Conservation (phyloP, 2,888 invertebrate species). For the Tetranychus piercei region DNA sequence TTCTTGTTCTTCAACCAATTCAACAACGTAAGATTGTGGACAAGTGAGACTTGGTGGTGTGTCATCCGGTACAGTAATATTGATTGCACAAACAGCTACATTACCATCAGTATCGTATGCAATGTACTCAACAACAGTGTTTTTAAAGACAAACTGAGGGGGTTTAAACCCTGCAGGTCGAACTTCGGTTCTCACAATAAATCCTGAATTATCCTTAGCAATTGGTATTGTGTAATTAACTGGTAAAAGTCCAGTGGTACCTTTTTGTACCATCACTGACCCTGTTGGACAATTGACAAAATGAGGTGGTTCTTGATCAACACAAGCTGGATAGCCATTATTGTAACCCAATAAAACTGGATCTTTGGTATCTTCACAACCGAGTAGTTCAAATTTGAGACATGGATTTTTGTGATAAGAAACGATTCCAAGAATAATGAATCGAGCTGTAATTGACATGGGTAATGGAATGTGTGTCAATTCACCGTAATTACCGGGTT, state of each 20-base stretch:
- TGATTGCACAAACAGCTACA: conserved; percentile 87
- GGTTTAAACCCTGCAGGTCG: conserved; percentile 77
- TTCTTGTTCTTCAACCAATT: conserved; percentile 69
- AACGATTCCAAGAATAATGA: conserved; percentile 81
- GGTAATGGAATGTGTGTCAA: conserved; percentile 85
- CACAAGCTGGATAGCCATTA: conserved; percentile 79
- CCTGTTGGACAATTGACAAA: conserved; percentile 91
- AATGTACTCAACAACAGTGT: conserved; percentile 78
- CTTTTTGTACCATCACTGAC: conserved; percentile 69
- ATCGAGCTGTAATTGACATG: conserved; percentile 77
- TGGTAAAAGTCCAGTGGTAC: conserved; percentile 59
- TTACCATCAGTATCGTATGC: conserved; percentile 95
- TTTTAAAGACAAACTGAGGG: conserved; percentile 67
- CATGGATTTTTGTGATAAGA: conserved; percentile 94
- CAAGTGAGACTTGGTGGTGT: conserved; percentile 75
- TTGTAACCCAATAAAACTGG: conserved; percentile 70
- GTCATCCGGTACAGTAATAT: conserved; percentile 80
- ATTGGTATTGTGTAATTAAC: conserved; percentile 83
- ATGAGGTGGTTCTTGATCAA: conserved; percentile 84
- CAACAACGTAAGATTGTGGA: conserved; percentile 81
- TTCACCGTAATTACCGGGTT: conserved; percentile 91
- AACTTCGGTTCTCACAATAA: conserved; percentile 75
- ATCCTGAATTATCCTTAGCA: conserved; percentile 85
- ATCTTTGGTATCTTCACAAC: conserved; percentile 64
- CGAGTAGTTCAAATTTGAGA: conserved; percentile 84